phyloP scores from a whole-genome alignment of 2,113 vertebrate species.

The Muscicapa adusta region DNA sequence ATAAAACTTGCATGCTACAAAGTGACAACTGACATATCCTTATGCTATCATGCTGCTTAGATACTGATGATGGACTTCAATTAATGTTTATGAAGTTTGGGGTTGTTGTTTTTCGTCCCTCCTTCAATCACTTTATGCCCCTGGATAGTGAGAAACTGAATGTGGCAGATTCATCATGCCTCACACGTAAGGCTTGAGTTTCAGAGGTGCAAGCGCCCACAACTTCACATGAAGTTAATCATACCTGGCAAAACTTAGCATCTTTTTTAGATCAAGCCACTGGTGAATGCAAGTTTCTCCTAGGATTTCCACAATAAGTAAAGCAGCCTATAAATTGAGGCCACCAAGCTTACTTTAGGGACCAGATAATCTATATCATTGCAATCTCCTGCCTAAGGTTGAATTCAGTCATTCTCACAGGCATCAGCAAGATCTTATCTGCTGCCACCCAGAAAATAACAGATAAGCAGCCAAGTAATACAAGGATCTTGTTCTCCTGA shows the following conservation, averaged over 20 bases:
- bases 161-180: neutral
- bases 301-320: neutral
- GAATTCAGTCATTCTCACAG: neutral
- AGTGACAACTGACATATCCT: constrained; percentile 60
- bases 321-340: neutral
- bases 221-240: neutral
- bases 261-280: neutral
- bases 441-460: neutral
- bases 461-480: neutral
- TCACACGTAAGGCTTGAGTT: neutral
- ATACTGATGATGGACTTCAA: neutral
- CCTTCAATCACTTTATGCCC: constrained; percentile 15
- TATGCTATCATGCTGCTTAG: neutral
- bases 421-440: neutral
- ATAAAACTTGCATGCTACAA: constrained; percentile 59
- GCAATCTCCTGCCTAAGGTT: neutral
- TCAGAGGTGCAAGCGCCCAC: neutral
- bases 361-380: neutral
- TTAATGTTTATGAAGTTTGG: neutral
- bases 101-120: neutral
- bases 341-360: constrained; percentile 16
- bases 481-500: neutral
- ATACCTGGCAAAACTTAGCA: neutral
- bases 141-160: neutral
- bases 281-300: neutral